phyloP scores from a whole-genome alignment of 2,797 vertebrate species.

The Eleutherodactylus coqui region DNA sequence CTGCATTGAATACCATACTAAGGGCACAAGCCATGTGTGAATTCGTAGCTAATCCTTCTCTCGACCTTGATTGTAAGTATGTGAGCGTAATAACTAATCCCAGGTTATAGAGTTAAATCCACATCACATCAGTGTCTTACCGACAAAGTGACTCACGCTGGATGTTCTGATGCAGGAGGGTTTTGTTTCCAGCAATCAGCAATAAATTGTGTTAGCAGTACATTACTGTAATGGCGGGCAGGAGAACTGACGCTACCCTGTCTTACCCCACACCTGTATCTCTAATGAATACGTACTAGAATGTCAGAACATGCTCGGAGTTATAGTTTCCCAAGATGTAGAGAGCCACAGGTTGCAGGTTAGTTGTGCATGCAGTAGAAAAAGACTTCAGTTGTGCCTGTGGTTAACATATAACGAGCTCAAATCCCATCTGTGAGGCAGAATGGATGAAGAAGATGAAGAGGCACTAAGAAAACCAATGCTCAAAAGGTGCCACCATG shows the following conservation, averaged over 20 bases:
- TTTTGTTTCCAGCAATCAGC: background rate
- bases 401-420: background rate
- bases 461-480: background rate
- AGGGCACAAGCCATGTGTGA: background rate
- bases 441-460: background rate
- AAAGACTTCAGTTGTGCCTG: background rate
- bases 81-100: background rate
- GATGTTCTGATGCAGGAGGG: background rate
- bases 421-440: background rate
- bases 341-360: no score
- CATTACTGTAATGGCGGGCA: background rate
- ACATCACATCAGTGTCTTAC: background rate
- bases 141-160: background rate
- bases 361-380: no score
- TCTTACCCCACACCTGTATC: background rate
- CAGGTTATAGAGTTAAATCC: background rate
- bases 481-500: background rate
- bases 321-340: background rate
- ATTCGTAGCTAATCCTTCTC: background rate
- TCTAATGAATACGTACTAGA: background rate
- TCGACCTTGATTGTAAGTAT: background rate
- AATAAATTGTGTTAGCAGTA: background rate
- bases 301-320: background rate
- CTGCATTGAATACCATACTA: background rate
- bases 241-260: background rate